A percentile compares a stretch with the other conserved stretches of the same genome.
Conservation (phyloP, 2,888 invertebrate species). For the Neoitamus cyanurus region DNA sequence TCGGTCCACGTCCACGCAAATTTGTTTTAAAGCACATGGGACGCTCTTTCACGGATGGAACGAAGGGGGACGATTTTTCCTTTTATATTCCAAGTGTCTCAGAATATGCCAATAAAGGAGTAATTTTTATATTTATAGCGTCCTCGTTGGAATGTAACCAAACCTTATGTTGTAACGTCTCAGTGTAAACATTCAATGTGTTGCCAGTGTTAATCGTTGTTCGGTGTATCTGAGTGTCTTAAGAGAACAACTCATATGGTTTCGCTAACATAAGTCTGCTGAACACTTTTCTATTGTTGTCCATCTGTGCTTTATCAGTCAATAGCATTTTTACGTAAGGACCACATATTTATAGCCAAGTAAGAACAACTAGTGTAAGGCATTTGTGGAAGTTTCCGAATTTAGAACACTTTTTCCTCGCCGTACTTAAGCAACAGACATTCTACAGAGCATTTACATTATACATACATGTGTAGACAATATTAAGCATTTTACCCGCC, state of each 20-base stretch:
- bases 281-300: slow-evolving; percentile 4
- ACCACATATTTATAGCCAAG: slow-evolving; percentile 14
- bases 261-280: slow-evolving; percentile 24
- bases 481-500: neutral
- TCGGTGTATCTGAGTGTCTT: slow-evolving; percentile 8
- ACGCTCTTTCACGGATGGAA: neutral
- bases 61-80: slow-evolving; percentile 2
- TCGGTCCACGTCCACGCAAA: neutral
- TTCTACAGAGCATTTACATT: slow-evolving; percentile 19
- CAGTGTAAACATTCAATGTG: neutral
- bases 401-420: neutral
- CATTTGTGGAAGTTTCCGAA: slow-evolving; percentile 4
- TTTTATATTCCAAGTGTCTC: neutral
- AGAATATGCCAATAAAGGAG: neutral
- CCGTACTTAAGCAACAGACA: slow-evolving; percentile 1
- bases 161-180: neutral
- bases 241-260: slow-evolving; percentile 21
- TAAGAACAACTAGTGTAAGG: neutral
- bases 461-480: neutral
- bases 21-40: neutral
- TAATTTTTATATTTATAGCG: neutral
- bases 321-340: neutral
- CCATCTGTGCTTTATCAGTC: neutral
- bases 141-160: neutral
- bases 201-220: slow-evolving; percentile 2